A percentile compares a stretch with the other conserved stretches of the same genome.
phyloP scores from a whole-genome alignment of 2,888 invertebrate genomes.

The Sisyra terminalis region DNA sequence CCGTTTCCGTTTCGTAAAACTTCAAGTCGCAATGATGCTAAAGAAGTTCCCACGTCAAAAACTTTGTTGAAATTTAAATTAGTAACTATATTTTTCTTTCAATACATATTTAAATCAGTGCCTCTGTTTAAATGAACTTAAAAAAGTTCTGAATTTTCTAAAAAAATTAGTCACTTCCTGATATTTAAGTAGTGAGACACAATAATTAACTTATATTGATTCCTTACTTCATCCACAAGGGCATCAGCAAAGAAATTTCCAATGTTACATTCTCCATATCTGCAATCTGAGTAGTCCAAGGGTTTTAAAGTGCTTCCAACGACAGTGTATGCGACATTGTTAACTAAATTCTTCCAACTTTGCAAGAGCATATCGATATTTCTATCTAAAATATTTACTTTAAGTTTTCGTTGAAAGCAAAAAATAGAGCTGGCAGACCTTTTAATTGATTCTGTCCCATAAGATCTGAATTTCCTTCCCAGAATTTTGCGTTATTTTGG shows the following conservation, averaged over 20 bases:
- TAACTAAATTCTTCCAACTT: conserved; percentile 40
- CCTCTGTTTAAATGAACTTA: too few relatives aligned
- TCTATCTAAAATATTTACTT: conserved; percentile 29
- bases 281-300: conserved; percentile 36
- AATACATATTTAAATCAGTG: too few relatives aligned
- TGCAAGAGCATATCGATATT: conserved; percentile 37
- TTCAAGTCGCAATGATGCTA: too few relatives aligned
- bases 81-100: too few relatives aligned
- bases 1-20: too few relatives aligned
- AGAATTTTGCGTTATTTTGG: conserved; percentile 42
- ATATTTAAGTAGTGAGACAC: too few relatives aligned
- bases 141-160: too few relatives aligned
- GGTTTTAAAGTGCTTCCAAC: conserved; percentile 41
- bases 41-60: too few relatives aligned
- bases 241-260: conserved; percentile 60
- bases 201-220: too few relatives aligned
- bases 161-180: too few relatives aligned
- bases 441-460: conserved; percentile 41
- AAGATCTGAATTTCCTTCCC: conserved; percentile 58
- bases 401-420: conserved; percentile 12
- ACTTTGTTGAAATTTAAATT: too few relatives aligned
- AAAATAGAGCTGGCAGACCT: too few relatives aligned
- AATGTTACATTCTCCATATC: conserved; percentile 49
- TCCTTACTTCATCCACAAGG: conserved; percentile 41
- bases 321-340: conserved; percentile 32